Base-by-base conservation (phyloP, 2,797 vertebrate species). In the Labroides dimidiatus region DNA sequence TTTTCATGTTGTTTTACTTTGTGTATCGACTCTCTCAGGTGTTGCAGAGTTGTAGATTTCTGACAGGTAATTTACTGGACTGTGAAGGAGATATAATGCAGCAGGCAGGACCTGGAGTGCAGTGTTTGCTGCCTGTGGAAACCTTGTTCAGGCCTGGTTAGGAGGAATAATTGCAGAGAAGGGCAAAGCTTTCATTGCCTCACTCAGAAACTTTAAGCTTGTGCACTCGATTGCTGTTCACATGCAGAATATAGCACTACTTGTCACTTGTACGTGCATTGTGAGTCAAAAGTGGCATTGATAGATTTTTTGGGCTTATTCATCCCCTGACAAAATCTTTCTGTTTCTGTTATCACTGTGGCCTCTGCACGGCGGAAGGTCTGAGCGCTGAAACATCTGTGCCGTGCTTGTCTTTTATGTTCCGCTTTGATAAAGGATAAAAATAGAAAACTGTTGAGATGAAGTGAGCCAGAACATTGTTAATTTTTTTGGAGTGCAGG, bases 391-490 rank as follows among this genome's bases (percentile, higher is more conserved):
- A 67, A 69, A 73, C 77, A 58, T 80, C 69, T 60, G 63, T 48
- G 58, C 55, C 20, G 65, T 6, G 44, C 48, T 65, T 6, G 44
- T 79, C 63, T 84, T 80, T 85, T 50, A 75, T 84, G 48, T 56
- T 58, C 49, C 1, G 63, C 69, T 84, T 81, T 86, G 77, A 83
- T 75, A 52, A 74, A 60, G 24, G 78, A 27, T 75, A 87, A 78
- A 90, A 90, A 86, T 77, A 84, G 64, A 81, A 84, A 81, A 64
- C 69, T 77, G 63, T 77, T 3, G 3, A 75, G 69, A 54, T 78
- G 64, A 77, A 85, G 63, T 69, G 58, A 77, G 50, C 48, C 69
- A 59, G 68, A 76, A 65, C 77, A 52, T 53, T 84, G 53, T 62
- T 58, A 24, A 27, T 54, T 57, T 20, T 59, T 56, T 49, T 45